phyloP scores from a whole-genome alignment of 2,113 vertebrate species.

The Amphilophus citrinellus region DNA sequence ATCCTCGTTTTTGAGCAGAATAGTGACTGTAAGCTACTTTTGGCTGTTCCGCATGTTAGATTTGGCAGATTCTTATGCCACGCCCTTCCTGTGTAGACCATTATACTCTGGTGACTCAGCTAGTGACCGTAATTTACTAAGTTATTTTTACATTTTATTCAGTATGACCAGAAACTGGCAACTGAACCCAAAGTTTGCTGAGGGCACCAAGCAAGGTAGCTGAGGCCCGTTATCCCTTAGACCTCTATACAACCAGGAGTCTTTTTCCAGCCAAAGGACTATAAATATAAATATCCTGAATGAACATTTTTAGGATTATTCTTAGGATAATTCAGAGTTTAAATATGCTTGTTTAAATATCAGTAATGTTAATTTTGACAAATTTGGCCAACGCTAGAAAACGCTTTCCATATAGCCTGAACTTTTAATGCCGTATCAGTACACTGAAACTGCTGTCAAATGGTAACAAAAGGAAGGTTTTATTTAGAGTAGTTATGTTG shows the following conservation, averaged over 20 bases:
- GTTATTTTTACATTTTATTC: too few species aligned
- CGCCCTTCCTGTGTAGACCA: neutral
- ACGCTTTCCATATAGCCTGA: neutral
- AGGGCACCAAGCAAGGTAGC: neutral
- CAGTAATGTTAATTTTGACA: fast-evolving
- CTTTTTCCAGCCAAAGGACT: neutral
- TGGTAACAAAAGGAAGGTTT: neutral
- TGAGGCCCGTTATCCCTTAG: too few species aligned
- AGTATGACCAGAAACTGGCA: neutral
- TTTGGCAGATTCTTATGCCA: neutral
- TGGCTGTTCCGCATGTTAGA: neutral
- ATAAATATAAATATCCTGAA: neutral
- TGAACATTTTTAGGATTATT: neutral
- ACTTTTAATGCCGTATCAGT: neutral
- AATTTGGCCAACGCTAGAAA: neutral
- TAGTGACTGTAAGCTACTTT: neutral
- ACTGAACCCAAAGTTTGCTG: neutral
- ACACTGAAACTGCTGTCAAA: neutral
- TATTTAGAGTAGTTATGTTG: neutral
- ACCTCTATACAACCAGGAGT: neutral
- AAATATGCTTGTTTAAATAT: neutral
- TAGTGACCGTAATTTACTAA: fast-evolving
- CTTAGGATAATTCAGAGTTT: neutral
- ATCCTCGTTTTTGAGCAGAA: too few species aligned
- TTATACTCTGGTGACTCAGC: neutral